These are phyloP conservation scores for Meta bourneti DNA, from an alignment of 2,888 invertebrate genomes.

Conservation along the genomic window DNA sequence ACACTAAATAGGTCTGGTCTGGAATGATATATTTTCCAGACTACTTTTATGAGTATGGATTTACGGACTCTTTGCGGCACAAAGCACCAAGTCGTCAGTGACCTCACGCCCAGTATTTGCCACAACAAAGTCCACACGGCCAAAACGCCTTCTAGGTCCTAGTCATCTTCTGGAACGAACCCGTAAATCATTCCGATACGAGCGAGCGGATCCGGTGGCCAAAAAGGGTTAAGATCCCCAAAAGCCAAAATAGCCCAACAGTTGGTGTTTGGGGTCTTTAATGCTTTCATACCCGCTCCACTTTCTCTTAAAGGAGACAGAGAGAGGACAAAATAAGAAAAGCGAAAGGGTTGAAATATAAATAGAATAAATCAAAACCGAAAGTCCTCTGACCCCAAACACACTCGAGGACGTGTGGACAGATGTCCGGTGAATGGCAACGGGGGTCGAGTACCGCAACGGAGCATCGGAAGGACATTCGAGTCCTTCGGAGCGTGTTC, in stretches of 20 bases:
- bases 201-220: too few relatives aligned
- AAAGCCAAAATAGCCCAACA: conserved; percentile 43
- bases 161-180: background rate
- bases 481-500: conserved; percentile 45
- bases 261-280: background rate
- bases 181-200: background rate
- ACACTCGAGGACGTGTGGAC: conserved; percentile 18
- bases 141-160: background rate
- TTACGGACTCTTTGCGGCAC: background rate
- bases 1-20: too few relatives aligned
- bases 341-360: conserved; percentile 37
- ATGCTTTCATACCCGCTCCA: conserved; percentile 13
- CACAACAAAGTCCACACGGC: background rate
- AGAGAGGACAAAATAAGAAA: background rate
- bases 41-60: background rate
- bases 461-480: conserved; percentile 49
- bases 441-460: conserved; percentile 40
- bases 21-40: too few relatives aligned
- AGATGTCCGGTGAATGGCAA: conserved; percentile 37
- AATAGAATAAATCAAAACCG: conserved; percentile 41
- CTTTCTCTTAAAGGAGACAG: conserved; percentile 28
- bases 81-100: background rate
- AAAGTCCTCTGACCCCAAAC: background rate
- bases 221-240: conserved; percentile 31
- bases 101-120: background rate